Evolutionary conservation across 2,888 invertebrate genomes (phyloP).

Genomic region (Lasioglossum oenotherae): DNA sequence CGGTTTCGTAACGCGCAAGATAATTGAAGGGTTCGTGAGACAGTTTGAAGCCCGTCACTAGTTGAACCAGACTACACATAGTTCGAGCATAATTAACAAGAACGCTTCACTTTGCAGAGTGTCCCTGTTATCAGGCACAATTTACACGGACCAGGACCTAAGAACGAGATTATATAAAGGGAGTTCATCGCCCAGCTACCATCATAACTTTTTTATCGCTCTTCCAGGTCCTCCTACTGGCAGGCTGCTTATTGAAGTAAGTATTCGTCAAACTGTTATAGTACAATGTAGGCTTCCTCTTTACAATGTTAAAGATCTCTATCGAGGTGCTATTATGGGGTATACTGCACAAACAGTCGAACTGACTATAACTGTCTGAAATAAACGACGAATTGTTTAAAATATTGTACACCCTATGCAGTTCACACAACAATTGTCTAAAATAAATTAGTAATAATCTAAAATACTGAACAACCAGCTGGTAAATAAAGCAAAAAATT

Average conservation of each 20-base stretch:
- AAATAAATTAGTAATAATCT: not conserved
- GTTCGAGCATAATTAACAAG: slow-evolving; percentile 9
- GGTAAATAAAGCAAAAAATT: too few relatives aligned
- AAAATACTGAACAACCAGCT: not conserved
- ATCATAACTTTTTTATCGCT: slow-evolving; percentile 89
- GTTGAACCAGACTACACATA: not conserved
- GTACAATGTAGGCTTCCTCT: not conserved
- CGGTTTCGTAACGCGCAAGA: not conserved
- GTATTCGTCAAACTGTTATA: not conserved
- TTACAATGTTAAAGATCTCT: not conserved
- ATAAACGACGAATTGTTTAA: not conserved
- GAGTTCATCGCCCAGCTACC: slow-evolving; percentile 90
- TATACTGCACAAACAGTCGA: not conserved
- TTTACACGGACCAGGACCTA: slow-evolving; percentile 85
- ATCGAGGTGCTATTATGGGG: not conserved
- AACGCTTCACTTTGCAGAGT: slow-evolving; percentile 84
- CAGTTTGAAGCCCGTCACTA: not conserved
- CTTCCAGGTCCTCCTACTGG: slow-evolving; percentile 81
- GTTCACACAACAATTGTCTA: not conserved
- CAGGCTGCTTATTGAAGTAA: slow-evolving; percentile 79
- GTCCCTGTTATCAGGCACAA: slow-evolving; percentile 89
- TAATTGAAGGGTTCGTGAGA: not conserved
- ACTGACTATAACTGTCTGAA: not conserved
- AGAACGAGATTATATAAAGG: slow-evolving; percentile 90
- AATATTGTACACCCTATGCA: not conserved